Evolutionary conservation across 2,797 vertebrate species (phyloP), one percentile per base, ranked within the genome.

Genomic region (Megaceryle alcyon): DNA sequence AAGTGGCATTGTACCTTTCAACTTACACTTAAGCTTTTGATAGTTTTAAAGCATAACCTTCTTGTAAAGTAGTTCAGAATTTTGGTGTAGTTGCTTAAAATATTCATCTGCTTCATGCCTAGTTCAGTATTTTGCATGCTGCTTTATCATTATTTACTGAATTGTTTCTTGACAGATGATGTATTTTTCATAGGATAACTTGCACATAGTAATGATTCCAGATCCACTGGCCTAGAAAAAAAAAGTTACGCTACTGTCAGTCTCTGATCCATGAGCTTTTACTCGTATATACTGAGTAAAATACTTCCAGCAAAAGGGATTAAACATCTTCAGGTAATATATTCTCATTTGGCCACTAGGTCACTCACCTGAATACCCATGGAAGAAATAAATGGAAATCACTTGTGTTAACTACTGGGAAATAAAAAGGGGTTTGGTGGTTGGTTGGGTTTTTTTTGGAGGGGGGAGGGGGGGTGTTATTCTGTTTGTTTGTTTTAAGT

Each of bases 1-100:
- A 93, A 84, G 79, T 82, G 88, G 66, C 60, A 56, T 57, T 91
- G 82, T 72, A 93, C 37, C 59, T 64, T 76, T 69, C 82, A 69
- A 73, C 14, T 81, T 81, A 22, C 8, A 37, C 28, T 77, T 57
- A 76, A 88, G 81, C 48, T 39, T 77, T 73, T 84, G 53, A 51
- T 72, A 57, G 22, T 79, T 88, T 49, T 57, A 41, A 68, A 88
- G 33, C 46, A 60, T 37, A 60, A 78, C 70, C 14, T 35, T 83
- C 53, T 53, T 48, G 39, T 80, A 76, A 72, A 88, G 68, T 48
- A 49, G n/a, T 79, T 90, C 29, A 77, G 25, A 54, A 59, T 31
- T 35, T 94, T 64, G 44, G 37, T 63, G 2, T 17, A 85, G 63
- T 71, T 46, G 29, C 51, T 76, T 76, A 51, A 88, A 94, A 80